Conservation (phyloP, 2,797 vertebrate genomes). For the Darevskia nairensis region DNA sequence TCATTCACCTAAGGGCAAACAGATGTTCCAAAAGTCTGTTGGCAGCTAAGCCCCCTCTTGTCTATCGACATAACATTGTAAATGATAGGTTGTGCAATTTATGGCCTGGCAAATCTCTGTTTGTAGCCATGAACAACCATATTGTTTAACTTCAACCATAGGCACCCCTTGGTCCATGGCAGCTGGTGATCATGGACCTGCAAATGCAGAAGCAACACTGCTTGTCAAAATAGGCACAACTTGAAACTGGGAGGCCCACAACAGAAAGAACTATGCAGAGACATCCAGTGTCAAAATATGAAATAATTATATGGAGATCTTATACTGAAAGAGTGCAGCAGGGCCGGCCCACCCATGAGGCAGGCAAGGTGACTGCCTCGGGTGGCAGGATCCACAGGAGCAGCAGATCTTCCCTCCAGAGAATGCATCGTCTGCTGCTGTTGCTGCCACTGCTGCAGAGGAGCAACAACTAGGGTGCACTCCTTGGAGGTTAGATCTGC, state of each 20-base stretch:
- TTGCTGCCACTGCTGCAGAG: no score
- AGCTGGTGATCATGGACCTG: neutral
- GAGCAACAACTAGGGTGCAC: no score
- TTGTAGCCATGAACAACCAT: neutral
- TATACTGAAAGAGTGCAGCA: neutral
- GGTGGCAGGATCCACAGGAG: no score
- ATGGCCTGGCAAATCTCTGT: neutral
- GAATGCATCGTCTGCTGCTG: neutral
- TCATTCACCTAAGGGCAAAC: conserved; percentile 6
- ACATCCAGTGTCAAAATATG: neutral
- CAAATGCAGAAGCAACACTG: neutral
- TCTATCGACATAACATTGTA: neutral
- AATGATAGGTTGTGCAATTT: neutral
- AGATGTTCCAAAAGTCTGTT: conserved; percentile 25
- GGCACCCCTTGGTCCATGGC: neutral
- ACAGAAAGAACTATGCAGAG: neutral
- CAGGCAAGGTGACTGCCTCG: no score
- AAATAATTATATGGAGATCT: neutral
- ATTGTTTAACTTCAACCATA: neutral
- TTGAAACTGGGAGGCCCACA: neutral
- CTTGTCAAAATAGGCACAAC: neutral
- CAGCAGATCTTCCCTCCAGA: no score
- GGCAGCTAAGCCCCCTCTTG: neutral
- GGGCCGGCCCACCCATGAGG: no score
- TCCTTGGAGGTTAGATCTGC: no score